Evolutionary conservation across 2,797 vertebrate species (phyloP).

Genomic region (Loris lydekkerianus): DNA sequence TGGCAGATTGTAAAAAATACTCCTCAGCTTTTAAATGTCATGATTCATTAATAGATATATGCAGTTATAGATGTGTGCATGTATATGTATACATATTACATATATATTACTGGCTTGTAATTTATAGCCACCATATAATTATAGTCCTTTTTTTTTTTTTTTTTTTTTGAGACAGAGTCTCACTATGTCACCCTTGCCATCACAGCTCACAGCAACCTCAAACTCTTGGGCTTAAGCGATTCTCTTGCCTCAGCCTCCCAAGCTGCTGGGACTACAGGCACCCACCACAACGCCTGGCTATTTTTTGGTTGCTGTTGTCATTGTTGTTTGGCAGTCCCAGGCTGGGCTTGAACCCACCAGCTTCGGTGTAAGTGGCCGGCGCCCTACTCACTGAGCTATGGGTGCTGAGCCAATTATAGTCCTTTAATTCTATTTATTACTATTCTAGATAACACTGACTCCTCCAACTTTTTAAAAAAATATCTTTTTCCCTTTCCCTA

Average conservation of each 20-base stretch:
- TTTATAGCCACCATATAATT: background rate
- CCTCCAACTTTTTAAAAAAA: background rate
- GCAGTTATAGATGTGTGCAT: background rate
- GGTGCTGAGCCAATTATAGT: background rate
- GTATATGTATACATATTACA: background rate
- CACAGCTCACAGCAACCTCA: no score
- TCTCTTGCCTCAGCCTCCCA: no score
- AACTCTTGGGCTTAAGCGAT: no score
- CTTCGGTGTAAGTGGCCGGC: no score
- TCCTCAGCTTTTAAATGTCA: background rate
- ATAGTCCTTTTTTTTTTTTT: background rate
- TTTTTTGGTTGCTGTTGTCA: no score
- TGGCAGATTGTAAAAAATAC: background rate
- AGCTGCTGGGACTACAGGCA: no score
- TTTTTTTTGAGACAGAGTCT: no score
- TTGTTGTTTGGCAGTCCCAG: no score
- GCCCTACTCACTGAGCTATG: no score
- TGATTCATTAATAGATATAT: background rate
- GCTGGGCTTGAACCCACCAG: no score
- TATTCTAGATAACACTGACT: slow-evolving; percentile 18
- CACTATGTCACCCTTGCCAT: no score
- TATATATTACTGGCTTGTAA: background rate
- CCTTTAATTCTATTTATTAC: slow-evolving; percentile 2
- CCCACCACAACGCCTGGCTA: no score
- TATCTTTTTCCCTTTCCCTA: background rate